A percentile compares a stretch with the other conserved stretches of the same genome.
These are phyloP conservation scores for Helicoverpa armigera DNA, from an alignment of 1,140 invertebrate species.

Conservation along the genomic window DNA sequence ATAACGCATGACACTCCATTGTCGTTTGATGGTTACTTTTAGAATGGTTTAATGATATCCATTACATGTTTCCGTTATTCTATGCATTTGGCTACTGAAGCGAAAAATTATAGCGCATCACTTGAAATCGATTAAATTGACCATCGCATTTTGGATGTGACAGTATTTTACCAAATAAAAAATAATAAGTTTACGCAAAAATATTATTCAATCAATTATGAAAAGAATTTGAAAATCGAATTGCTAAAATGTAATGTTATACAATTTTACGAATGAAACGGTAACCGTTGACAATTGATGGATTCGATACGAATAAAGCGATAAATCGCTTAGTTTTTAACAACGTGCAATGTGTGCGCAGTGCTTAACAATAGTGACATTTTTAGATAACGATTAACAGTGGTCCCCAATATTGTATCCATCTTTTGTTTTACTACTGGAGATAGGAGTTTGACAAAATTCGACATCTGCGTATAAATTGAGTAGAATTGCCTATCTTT, in stretches of 20 bases:
- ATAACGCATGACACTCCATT: slow-evolving; percentile 27
- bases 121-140: not conserved
- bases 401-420: too few relatives aligned
- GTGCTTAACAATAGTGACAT: slow-evolving; percentile 52
- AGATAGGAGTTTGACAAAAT: too few relatives aligned
- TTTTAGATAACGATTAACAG: slow-evolving; percentile 51
- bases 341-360: slow-evolving; percentile 35
- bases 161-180: not conserved
- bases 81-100: not conserved
- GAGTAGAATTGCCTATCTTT: slow-evolving; percentile 50
- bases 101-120: not conserved
- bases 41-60: slow-evolving; percentile 2
- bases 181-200: not conserved
- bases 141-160: not conserved
- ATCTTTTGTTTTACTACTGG: too few relatives aligned
- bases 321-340: slow-evolving; percentile 46
- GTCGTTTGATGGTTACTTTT: slow-evolving; percentile 16
- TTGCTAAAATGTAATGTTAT: not conserved
- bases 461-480: slow-evolving; percentile 5
- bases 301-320: slow-evolving; percentile 37
- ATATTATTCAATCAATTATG: not conserved
- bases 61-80: slow-evolving; percentile 7
- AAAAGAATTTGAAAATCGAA: not conserved
- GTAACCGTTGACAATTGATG: not conserved
- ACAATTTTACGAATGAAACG: not conserved